These are phyloP conservation scores for Echiichthys vipera DNA, from an alignment of 2,797 vertebrate species.

Conservation along the genomic window DNA sequence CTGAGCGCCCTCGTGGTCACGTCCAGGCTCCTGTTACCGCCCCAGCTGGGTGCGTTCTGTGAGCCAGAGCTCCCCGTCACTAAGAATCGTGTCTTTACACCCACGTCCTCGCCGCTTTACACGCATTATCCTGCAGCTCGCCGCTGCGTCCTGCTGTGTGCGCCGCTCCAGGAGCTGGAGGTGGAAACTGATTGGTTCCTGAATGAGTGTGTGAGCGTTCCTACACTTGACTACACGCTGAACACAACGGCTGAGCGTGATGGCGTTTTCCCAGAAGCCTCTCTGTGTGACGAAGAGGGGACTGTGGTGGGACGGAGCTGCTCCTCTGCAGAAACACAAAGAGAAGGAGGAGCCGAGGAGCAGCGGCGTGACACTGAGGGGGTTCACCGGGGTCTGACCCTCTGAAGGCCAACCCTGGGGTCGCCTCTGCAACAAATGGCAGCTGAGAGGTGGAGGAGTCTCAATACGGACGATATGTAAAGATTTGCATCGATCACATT, in stretches of 20 bases:
- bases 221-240: not conserved
- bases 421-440: not conserved
- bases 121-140: not conserved
- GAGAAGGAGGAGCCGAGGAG: slow-evolving; percentile 9
- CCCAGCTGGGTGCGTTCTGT: not conserved
- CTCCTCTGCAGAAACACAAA: slow-evolving; percentile 12
- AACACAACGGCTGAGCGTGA: not conserved
- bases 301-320: not conserved
- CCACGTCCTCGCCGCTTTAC: slow-evolving; percentile 17
- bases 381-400: not conserved
- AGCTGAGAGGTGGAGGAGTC: not conserved
- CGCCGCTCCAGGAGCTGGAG: slow-evolving; percentile 1
- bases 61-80: slow-evolving; percentile 55
- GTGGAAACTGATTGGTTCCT: slow-evolving; percentile 10
- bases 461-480: no score
- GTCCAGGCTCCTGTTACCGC: slow-evolving; percentile 32
- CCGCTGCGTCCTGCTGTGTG: not conserved
- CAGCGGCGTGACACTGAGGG: slow-evolving; percentile 3
- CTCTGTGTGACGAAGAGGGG: not conserved
- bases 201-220: not conserved
- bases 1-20: not conserved
- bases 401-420: not conserved
- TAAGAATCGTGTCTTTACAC: slow-evolving; percentile 60
- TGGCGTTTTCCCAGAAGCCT: slow-evolving; percentile 5
- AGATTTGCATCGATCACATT: no score